Evolutionary conservation across 2,113 vertebrate species (phyloP), one percentile per base, ranked within the genome.

Genomic region (Takifugu bimaculatus): DNA sequence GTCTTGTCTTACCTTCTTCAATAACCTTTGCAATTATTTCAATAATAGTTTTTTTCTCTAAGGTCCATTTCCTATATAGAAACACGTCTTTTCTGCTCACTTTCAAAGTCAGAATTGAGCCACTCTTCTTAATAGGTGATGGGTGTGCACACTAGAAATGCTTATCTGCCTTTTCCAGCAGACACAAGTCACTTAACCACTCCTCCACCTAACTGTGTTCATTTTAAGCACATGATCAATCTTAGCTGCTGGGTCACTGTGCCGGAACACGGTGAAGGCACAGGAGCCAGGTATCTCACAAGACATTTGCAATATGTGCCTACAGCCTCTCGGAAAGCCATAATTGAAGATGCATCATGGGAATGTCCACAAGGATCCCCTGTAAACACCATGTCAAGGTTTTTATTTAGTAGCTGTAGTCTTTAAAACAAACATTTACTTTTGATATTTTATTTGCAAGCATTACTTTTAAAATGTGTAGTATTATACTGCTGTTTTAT

Each of bases 101-200:
- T 35, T 60, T 42, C 7, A 55, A 63, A 25, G 7, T 54, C 59
- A 48, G 32, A 78, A 62, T 27, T 51, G 1, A 72, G 35, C 61
- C 59, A 71, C 79, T 86, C 86, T 87, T 80, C 29, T 79, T 78
- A 61, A 63, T 70, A 65, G 77, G 77, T 69, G 27, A 52, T 39
- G 84, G 86, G 87, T 54, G 88, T 85, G 70, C 61, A 72, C 74
- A 57, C 57, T 50, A 73, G 26, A 50, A 50, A 15, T 9, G 57
- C 88, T 92, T 92, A 91, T 92, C 90, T 85, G 80, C 50, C 51
- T 54, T 39, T 65, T 74, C 80, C 90, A 92, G 86, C 48, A 14
- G 35, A 60, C 67, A 74, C 42, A 45, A 57, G 58, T 65, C 20
- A 20, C 20, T 20, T 20, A 20, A 20, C 20, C 20, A 20, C 77